Evolutionary conservation across 2,113 vertebrate species (phyloP).

Genomic region (Elachura formosa): DNA sequence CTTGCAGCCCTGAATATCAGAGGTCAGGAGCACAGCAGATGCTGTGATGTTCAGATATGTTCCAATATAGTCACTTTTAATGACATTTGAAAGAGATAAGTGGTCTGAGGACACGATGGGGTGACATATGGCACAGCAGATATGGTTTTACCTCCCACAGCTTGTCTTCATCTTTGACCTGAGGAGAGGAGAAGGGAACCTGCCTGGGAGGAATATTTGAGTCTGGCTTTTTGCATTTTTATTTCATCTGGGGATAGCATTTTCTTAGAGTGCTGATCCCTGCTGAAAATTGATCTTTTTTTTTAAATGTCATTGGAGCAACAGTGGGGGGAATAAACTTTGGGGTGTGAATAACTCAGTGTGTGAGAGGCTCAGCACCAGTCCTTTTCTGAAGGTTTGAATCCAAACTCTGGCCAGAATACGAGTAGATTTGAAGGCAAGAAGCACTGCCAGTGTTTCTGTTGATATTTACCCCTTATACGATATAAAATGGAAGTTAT

Average conservation of each 20-base stretch:
- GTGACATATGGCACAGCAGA: slow-evolving; percentile 29
- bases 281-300: not conserved
- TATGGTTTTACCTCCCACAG: not conserved
- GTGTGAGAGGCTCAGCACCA: not conserved
- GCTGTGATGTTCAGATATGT: slow-evolving; percentile 11
- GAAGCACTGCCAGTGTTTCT: not conserved
- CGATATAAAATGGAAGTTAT: rapidly evolving
- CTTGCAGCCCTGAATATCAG: not conserved
- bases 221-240: slow-evolving; percentile 12
- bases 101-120: not conserved
- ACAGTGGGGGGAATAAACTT: not conserved
- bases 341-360: not conserved
- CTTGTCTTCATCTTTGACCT: slow-evolving; percentile 6
- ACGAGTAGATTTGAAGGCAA: not conserved
- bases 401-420: not conserved
- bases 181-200: not conserved
- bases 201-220: not conserved
- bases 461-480: not conserved
- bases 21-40: not conserved
- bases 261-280: not conserved
- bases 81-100: slow-evolving; percentile 35
- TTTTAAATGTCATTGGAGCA: not conserved
- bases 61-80: slow-evolving; percentile 11
- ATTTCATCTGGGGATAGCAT: not conserved
- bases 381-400: not conserved